Percentiles rank a stretch among this genome's conserved stretches.
Conservation (phyloP, 2,797 vertebrate genomes). For the Tolypeutes matacus region DNA sequence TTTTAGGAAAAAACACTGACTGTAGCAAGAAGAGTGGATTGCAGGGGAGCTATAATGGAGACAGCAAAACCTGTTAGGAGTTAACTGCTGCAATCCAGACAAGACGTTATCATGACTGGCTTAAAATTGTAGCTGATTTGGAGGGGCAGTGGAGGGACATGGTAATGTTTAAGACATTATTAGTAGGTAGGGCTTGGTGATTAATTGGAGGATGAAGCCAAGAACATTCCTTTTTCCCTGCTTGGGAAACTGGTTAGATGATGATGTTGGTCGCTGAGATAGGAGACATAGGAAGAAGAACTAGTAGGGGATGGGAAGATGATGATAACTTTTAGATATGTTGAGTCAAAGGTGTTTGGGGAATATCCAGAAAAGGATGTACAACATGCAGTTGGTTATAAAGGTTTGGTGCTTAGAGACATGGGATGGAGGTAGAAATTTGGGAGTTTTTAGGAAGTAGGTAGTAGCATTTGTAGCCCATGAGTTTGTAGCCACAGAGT, state of each 20-base stretch:
- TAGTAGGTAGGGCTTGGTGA: not conserved
- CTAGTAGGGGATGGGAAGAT: not conserved
- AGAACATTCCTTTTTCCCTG: not conserved
- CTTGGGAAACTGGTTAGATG: not conserved
- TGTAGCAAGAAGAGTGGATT: not conserved
- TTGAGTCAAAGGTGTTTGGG: not conserved
- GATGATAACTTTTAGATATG: not conserved
- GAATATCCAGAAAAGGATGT: not conserved
- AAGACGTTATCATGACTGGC: not conserved
- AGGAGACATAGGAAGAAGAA: not conserved
- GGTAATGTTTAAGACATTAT: not conserved
- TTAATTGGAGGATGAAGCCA: not conserved
- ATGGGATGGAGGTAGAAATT: not conserved
- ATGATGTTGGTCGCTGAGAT: not conserved
- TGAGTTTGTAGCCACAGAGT: not conserved
- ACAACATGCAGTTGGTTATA: not conserved
- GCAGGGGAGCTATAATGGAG: not conserved
- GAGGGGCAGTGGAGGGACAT: not conserved
- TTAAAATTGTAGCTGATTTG: not conserved
- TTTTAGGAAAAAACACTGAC: not conserved
- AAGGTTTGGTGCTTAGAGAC: not conserved
- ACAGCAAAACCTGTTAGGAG: not conserved
- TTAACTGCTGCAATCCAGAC: not conserved
- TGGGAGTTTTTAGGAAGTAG: not conserved
- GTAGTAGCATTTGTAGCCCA: not conserved